Conservation (phyloP, 1,140 invertebrate genomes). For the Potamilus streckersoni region DNA sequence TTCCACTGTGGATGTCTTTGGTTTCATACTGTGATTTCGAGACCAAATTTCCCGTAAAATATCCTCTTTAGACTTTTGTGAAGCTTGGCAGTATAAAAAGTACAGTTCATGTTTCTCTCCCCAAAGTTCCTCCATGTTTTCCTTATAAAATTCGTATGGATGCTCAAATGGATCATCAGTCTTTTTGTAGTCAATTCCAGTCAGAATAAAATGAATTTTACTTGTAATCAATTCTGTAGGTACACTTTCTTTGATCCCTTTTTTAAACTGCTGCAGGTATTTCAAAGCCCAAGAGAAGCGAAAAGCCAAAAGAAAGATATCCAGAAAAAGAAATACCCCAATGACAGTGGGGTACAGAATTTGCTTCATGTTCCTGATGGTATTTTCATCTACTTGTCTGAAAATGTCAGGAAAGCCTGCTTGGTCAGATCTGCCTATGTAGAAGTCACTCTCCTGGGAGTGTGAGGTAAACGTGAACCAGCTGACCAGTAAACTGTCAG, state of each 20-base stretch:
- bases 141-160: conserved; percentile 40
- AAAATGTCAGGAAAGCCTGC: not conserved
- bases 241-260: conserved; percentile 50
- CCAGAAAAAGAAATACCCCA: conserved; percentile 49
- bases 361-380: conserved; percentile 28
- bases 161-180: conserved; percentile 39
- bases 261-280: conserved; percentile 36
- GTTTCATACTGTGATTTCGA: conserved; percentile 46
- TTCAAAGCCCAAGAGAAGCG: conserved; percentile 50
- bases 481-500: conserved; percentile 10
- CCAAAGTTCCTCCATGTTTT: conserved; percentile 41
- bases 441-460: conserved; percentile 2
- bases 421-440: not conserved
- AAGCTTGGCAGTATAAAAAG: conserved; percentile 44
- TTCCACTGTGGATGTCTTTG: conserved; percentile 17
- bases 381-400: conserved; percentile 4
- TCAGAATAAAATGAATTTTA: conserved; percentile 55
- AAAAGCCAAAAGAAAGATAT: conserved; percentile 47
- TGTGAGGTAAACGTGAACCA: conserved; percentile 17
- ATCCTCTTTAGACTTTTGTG: conserved; percentile 53
- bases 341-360: conserved; percentile 45
- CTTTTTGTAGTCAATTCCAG: conserved; percentile 43
- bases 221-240: conserved; percentile 53
- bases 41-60: conserved; percentile 57
- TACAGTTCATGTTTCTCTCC: conserved; percentile 41